Conservation (phyloP, 2,888 invertebrate genomes). For the Geophilus truncorum region DNA sequence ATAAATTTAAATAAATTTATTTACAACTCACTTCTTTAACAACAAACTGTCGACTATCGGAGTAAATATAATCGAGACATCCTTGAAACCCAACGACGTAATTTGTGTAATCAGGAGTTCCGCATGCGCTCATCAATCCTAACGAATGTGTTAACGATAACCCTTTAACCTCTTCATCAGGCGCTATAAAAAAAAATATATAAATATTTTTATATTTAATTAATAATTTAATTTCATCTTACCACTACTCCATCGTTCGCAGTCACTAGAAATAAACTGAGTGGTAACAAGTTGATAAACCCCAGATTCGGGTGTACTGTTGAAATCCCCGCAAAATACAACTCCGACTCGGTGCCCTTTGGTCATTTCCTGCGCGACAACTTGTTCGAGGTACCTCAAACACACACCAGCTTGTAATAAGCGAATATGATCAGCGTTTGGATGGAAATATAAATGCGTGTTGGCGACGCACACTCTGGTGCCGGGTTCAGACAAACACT, state of each 20-base stretch:
- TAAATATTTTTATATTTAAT: not conserved
- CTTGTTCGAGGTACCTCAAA: conserved; percentile 63
- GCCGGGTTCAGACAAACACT: conserved; percentile 38
- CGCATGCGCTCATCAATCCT: conserved; percentile 70
- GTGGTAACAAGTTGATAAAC: conserved; percentile 72
- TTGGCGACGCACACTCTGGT: conserved; percentile 58
- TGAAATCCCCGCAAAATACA: conserved; percentile 88
- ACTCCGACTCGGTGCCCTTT: conserved; percentile 57
- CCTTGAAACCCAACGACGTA: conserved; percentile 74
- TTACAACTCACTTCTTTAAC: conserved; percentile 52
- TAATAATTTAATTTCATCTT: conserved; percentile 52
- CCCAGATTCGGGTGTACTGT: conserved; percentile 77
- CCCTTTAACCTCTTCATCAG: conserved; percentile 58
- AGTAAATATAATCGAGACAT: conserved; percentile 89
- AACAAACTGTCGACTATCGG: conserved; percentile 60
- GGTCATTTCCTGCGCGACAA: conserved; percentile 48
- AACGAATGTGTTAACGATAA: conserved; percentile 62
- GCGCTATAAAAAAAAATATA: conserved; percentile 40
- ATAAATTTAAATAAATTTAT: conserved; percentile 29
- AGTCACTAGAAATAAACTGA: conserved; percentile 60
- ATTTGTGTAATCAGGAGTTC: conserved; percentile 76
- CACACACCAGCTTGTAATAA: conserved; percentile 74
- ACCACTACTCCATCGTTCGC: conserved; percentile 74
- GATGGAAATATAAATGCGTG: conserved; percentile 91
- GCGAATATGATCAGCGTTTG: conserved; percentile 82